Percentiles rank a stretch among this genome's conserved stretches.
Evolutionary conservation across 2,888 invertebrate species (phyloP).

Genomic region (Drosophila eohydei): DNA sequence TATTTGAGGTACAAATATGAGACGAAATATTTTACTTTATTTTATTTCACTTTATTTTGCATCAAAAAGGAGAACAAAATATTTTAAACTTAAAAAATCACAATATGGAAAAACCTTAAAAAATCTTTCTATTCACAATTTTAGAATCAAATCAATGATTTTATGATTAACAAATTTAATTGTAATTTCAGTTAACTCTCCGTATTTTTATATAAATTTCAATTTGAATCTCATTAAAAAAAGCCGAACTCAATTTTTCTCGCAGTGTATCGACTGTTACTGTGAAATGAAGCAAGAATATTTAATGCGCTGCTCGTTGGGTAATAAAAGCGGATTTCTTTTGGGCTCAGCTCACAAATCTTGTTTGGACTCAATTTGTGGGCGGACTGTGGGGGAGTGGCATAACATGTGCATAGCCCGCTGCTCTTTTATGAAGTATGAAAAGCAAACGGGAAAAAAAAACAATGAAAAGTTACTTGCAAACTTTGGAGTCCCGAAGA

Average conservation of each 20-base stretch:
- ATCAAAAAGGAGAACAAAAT: no score
- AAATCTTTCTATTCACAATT: no score
- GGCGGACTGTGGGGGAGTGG: neutral
- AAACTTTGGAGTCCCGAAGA: constrained; percentile 44
- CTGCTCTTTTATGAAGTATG: constrained; percentile 57
- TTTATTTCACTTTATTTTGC: no score
- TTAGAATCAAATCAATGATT: no score
- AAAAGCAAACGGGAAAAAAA: constrained; percentile 21
- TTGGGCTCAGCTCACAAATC: constrained; percentile 63
- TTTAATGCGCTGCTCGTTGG: constrained; percentile 66
- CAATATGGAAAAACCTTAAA: no score
- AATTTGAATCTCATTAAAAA: no score
- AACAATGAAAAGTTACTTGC: constrained; percentile 28
- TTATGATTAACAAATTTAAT: no score
- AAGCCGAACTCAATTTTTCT: neutral
- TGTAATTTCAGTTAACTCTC: no score
- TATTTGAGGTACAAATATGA: no score
- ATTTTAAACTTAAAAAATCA: no score
- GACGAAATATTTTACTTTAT: no score
- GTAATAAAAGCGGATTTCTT: constrained; percentile 72
- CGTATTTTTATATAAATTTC: no score
- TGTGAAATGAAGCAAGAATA: constrained; percentile 75
- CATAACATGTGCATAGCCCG: constrained; percentile 34
- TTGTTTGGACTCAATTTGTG: constrained; percentile 61
- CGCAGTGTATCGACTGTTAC: constrained; percentile 12